Conservation (phyloP, 2,797 vertebrate genomes). For the Parauchenoglanis punctatus region DNA sequence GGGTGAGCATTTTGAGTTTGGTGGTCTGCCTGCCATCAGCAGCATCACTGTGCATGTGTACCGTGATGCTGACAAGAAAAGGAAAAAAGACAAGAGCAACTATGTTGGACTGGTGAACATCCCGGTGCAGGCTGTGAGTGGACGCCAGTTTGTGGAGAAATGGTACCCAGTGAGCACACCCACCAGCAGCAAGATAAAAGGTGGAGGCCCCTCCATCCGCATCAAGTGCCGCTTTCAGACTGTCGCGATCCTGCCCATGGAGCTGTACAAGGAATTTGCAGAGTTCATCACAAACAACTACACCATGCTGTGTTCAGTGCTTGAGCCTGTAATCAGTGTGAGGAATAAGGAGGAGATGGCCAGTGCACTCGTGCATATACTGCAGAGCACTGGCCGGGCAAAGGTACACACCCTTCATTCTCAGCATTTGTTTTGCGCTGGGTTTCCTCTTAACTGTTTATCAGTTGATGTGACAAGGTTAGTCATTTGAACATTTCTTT, state of each 20-base stretch:
- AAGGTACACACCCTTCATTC: constrained; percentile 77
- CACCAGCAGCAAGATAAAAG: constrained; percentile 85
- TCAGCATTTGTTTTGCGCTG: background rate
- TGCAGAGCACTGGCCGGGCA: constrained; percentile 93
- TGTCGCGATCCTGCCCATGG: constrained; percentile 93
- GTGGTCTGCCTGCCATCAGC: constrained; percentile 80
- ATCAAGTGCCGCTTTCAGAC: constrained; percentile 95
- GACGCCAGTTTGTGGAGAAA: constrained; percentile 92
- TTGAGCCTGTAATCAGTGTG: constrained; percentile 96
- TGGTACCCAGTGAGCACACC: constrained; percentile 97
- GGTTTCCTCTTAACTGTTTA: background rate
- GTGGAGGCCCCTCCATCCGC: constrained; percentile 88
- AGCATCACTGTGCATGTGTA: constrained; percentile 95
- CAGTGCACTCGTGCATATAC: constrained; percentile 92
- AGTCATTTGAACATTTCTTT: background rate
- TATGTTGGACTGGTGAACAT: constrained; percentile 95
- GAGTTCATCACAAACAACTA: constrained; percentile 95
- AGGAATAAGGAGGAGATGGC: constrained; percentile 96
- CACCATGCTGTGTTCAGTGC: constrained; percentile 87
- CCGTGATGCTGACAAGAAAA: constrained; percentile 92
- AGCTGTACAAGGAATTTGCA: constrained; percentile 97
- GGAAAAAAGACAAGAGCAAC: constrained; percentile 97
- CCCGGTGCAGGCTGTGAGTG: constrained; percentile 81
- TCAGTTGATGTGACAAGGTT: background rate
- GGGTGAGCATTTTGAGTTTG: constrained; percentile 95